Evolutionary conservation across 2,113 vertebrate genomes (phyloP), one percentile per base, ranked within the genome.

Genomic region (Halichoeres trimaculatus): DNA sequence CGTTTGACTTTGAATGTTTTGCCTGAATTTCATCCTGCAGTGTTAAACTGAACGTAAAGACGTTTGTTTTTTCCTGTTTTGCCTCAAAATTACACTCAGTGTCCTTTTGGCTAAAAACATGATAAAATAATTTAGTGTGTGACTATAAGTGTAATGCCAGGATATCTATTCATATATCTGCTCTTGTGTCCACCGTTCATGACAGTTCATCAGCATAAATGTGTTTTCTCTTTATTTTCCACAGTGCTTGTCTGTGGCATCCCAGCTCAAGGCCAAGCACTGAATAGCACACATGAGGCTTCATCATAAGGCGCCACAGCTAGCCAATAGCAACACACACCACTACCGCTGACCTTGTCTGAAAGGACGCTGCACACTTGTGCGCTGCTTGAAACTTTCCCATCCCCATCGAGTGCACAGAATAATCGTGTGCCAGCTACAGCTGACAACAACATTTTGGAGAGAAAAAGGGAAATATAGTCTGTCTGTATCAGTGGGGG

Each of bases 271-370:
- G 90, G 89, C 85, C 60, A 57, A 84, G 70, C 20, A n/a, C 55
- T 90, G 83, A 89, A 89, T 85, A 85, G 83, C 69, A 71, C 84
- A 83, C 74, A 76, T 68, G 80, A 81, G 72, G 64, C 81, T 87
- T 70, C 66, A n/a, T 68, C 40, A 0, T 52, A 26, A 36, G 58
- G 51, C 47, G 0, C 12, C 43, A 8, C 40, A 50, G 22, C 40
- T 14, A 66, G 34, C 75, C 85, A 88, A 76, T 76, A 53, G 64
- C 74, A 78, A 55, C 59, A 7, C 60, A 61, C 30, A 30, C 30
- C 30, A 30, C 23, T 61, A 57, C 52, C 26, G 1, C 35, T 52
- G 85, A 71, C 88, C 86, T 90, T 43, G 83, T 68, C 57, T 76
- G 64, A 74, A 83, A 88, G 69, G 81, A 65, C n/a, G 53, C 47